Evolutionary conservation across 2,888 invertebrate genomes (phyloP).

Genomic region (Drosophila fulvimacula): DNA sequence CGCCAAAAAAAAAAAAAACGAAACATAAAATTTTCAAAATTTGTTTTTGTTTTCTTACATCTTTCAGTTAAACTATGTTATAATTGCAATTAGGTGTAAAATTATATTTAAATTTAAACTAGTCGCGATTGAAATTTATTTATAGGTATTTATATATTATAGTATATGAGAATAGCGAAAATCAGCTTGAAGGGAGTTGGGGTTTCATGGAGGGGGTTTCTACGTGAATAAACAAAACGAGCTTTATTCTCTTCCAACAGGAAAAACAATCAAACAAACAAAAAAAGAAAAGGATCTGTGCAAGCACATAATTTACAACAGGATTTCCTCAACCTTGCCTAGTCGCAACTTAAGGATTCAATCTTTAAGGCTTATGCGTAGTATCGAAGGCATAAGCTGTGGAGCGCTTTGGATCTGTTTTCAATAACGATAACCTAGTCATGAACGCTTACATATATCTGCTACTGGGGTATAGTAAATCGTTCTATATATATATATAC

Average conservation of each 20-base stretch:
- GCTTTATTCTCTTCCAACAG: background rate
- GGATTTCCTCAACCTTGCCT: slow-evolving; percentile 16
- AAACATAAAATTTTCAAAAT: slow-evolving; percentile 64
- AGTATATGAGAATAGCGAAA: slow-evolving; percentile 21
- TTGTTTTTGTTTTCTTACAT: slow-evolving; percentile 27
- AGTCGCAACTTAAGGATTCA: slow-evolving; percentile 38
- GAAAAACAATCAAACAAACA: slow-evolving; percentile 12
- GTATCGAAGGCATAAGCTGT: slow-evolving; percentile 36
- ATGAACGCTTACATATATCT: slow-evolving; percentile 21
- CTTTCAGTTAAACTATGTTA: slow-evolving; percentile 48
- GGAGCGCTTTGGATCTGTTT: slow-evolving; percentile 28
- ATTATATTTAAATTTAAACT: slow-evolving; percentile 56
- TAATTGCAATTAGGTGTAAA: slow-evolving; percentile 66
- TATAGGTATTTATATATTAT: slow-evolving; percentile 16
- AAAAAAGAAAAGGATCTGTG: slow-evolving; percentile 16
- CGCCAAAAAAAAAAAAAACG: slow-evolving; percentile 16
- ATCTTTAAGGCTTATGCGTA: slow-evolving; percentile 37
- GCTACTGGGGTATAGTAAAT: slow-evolving; percentile 16
- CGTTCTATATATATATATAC: slow-evolving; percentile 24
- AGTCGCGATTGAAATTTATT: slow-evolving; percentile 39
- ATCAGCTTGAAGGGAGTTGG: slow-evolving; percentile 14
- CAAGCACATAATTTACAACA: slow-evolving; percentile 37
- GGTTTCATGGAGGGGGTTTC: background rate
- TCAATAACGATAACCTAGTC: slow-evolving; percentile 18
- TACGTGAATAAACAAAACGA: slow-evolving; percentile 13